These are phyloP conservation scores for Polypterus senegalus DNA, from an alignment of 2,113 vertebrate species.

Conservation along the genomic window DNA sequence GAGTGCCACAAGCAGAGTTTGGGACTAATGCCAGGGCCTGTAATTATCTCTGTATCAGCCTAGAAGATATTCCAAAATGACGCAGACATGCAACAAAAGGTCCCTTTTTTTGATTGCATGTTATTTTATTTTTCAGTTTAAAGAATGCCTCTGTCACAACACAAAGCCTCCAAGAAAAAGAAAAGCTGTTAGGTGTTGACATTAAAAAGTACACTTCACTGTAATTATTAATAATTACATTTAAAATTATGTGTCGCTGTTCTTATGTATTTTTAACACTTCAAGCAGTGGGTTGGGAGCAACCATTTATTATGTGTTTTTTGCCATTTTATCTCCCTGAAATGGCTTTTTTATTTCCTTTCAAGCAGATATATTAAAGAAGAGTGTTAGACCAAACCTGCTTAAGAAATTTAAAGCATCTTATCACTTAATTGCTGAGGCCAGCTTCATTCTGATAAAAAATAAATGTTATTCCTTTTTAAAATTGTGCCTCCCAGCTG, in stretches of 20 bases:
- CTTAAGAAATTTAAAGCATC: neutral
- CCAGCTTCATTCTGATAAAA: no score
- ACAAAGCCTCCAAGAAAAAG: neutral
- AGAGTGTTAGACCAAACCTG: neutral
- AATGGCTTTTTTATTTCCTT: neutral
- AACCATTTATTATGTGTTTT: neutral
- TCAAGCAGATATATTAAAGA: neutral
- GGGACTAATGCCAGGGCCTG: neutral
- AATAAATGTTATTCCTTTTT: no score
- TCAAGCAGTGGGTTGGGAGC: neutral
- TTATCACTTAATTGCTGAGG: neutral
- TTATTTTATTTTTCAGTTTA: neutral
- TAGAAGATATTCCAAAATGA: neutral
- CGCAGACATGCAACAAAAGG: neutral
- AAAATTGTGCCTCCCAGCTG: no score
- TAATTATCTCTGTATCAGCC: constrained; percentile 6
- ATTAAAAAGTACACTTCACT: neutral
- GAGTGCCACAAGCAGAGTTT: neutral
- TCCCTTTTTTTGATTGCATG: no score
- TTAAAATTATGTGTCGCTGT: neutral
- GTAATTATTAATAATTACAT: neutral
- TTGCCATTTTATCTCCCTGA: neutral
- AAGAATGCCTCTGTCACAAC: neutral
- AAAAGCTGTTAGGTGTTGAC: neutral
- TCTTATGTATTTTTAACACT: neutral